These are phyloP conservation scores for Eupleurogrammus muticus DNA, from an alignment of 2,797 vertebrate species.

Conservation along the genomic window DNA sequence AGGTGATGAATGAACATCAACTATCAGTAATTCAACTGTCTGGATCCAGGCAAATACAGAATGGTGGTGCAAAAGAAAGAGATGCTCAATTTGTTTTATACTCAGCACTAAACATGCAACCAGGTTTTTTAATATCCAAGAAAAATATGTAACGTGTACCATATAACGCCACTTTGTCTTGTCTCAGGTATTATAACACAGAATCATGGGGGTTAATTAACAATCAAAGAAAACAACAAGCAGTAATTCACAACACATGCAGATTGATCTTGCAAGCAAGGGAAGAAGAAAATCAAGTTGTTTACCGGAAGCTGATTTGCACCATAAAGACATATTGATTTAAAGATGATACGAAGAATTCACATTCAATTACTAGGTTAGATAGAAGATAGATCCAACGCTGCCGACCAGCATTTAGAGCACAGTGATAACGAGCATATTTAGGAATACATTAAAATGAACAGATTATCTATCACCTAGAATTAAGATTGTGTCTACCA, in stretches of 20 bases:
- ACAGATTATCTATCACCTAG: neutral
- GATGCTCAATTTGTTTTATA: constrained; percentile 18
- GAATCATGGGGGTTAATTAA: constrained; percentile 30
- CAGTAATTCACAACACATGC: constrained; percentile 58
- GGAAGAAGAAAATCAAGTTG: constrained; percentile 23
- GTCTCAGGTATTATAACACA: constrained; percentile 37
- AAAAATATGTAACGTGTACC: constrained; percentile 15
- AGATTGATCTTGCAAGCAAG: constrained; percentile 39
- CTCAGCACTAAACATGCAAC: constrained; percentile 20
- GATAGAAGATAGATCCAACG: constrained; percentile 12
- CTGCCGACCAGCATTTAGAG: constrained; percentile 7
- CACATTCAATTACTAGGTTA: constrained; percentile 9
- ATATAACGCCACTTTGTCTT: constrained; percentile 34
- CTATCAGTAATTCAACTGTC: constrained; percentile 39
- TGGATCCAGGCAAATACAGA: constrained; percentile 64
- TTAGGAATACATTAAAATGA: constrained; percentile 15
- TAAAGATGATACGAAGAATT: constrained; percentile 43
- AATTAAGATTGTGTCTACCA: constrained; percentile 8
- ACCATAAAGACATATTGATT: constrained; percentile 47
- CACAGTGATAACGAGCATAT: neutral
- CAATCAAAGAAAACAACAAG: constrained; percentile 45
- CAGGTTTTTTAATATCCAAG: constrained; percentile 23
- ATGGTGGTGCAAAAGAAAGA: constrained; percentile 51
- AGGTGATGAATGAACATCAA: constrained; percentile 1
- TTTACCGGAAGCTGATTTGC: constrained; percentile 17